phyloP scores from a whole-genome alignment of 2,888 invertebrate genomes.

The Spisula solida region DNA sequence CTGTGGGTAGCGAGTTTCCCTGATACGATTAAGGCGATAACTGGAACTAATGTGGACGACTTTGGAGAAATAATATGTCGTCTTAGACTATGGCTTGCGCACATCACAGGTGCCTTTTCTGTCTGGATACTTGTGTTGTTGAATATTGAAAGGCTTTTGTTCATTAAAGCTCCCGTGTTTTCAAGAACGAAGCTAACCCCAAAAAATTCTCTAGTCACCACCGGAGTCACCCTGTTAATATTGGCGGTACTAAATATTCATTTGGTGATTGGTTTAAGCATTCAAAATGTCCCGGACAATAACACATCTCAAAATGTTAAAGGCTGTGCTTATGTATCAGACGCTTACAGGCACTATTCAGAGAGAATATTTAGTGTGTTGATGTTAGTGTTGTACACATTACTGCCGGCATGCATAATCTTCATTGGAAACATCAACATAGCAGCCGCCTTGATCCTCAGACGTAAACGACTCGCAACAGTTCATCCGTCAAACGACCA shows the following conservation, averaged over 20 bases:
- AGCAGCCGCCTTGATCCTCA: neutral
- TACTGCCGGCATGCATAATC: neutral
- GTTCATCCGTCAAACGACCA: neutral
- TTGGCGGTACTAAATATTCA: constrained; percentile 9
- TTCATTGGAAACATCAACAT: constrained; percentile 24
- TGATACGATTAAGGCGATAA: neutral
- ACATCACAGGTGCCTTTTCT: constrained; percentile 32
- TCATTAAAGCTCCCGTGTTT: constrained; percentile 36
- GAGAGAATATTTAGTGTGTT: neutral
- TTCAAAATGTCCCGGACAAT: neutral
- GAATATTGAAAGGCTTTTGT: constrained; percentile 40
- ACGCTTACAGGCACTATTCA: neutral
- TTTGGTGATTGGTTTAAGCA: neutral
- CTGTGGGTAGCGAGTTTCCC: constrained; percentile 38
- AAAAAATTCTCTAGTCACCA: constrained; percentile 27
- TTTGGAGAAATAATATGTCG: constrained; percentile 27
- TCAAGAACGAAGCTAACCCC: constrained; percentile 30
- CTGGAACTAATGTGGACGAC: neutral
- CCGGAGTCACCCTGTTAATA: neutral
- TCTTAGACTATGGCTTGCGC: constrained; percentile 18
- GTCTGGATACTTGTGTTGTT: constrained; percentile 35
- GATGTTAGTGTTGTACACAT: neutral
- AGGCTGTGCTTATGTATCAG: neutral
- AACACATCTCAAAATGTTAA: neutral
- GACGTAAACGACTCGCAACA: neutral